These are phyloP conservation scores for Phytoseiulus persimilis DNA, from an alignment of 2,888 invertebrate species.

Conservation along the genomic window DNA sequence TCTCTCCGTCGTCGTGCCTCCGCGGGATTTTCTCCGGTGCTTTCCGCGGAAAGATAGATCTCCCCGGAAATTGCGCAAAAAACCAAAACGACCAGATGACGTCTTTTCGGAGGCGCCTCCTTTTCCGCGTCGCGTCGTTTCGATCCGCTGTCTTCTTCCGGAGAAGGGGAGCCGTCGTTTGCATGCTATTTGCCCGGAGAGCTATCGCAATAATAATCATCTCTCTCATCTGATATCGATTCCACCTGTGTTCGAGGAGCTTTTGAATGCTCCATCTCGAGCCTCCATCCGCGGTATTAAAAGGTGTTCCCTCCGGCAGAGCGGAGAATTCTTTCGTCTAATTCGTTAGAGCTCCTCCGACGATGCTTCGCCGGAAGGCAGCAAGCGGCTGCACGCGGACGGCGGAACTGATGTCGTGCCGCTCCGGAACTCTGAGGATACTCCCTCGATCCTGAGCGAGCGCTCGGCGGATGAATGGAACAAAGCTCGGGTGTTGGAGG, in stretches of 20 bases:
- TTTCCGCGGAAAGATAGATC: background rate
- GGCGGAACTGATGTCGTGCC: background rate
- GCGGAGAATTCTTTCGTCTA: too few relatives aligned
- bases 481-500: background rate
- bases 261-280: too few relatives aligned
- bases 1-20: too few relatives aligned
- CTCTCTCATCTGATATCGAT: too few relatives aligned
- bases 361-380: too few relatives aligned
- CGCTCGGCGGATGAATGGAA: background rate
- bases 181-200: too few relatives aligned
- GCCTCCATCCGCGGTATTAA: too few relatives aligned
- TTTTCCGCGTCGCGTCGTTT: background rate
- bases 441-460: background rate
- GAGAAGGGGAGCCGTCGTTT: background rate
- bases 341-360: too few relatives aligned
- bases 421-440: background rate
- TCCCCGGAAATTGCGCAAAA: background rate
- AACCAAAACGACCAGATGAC: background rate
- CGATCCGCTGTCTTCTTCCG: background rate
- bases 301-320: too few relatives aligned
- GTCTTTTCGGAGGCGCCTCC: background rate
- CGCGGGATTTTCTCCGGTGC: background rate
- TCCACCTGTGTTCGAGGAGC: too few relatives aligned
- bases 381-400: too few relatives aligned
- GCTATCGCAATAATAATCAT: too few relatives aligned